Conservation (phyloP, 2,113 vertebrate species). For the Tupaia chinensis region DNA sequence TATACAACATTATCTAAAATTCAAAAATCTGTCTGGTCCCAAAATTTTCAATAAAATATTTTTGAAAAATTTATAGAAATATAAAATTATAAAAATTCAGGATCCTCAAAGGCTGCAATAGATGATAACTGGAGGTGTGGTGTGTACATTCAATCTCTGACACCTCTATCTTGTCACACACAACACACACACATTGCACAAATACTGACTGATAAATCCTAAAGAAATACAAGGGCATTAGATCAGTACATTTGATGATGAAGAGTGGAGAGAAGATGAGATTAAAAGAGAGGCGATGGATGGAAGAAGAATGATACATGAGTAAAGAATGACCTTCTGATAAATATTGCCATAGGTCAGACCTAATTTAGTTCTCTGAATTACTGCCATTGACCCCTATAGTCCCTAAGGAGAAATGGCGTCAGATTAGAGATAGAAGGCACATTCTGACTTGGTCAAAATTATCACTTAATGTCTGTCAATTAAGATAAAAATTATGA, state of each 20-base stretch:
- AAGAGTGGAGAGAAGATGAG: background rate
- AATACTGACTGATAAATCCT: background rate
- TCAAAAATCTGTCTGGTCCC: background rate
- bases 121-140: background rate
- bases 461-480: background rate
- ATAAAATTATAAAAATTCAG: background rate
- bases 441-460: background rate
- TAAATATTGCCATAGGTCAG: background rate
- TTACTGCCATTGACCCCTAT: background rate
- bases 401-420: background rate
- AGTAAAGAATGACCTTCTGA: background rate
- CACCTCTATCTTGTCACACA: background rate
- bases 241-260: background rate
- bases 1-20: background rate
- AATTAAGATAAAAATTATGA: background rate
- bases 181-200: background rate
- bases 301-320: background rate
- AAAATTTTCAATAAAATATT: constrained; percentile 15
- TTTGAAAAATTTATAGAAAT: background rate
- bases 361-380: background rate
- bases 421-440: background rate
- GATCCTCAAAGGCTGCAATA: background rate
- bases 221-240: background rate
- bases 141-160: background rate
- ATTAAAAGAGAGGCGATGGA: background rate